Base-by-base conservation (phyloP, 1,140 invertebrate genomes). In the Choristoneura fumiferana region DNA sequence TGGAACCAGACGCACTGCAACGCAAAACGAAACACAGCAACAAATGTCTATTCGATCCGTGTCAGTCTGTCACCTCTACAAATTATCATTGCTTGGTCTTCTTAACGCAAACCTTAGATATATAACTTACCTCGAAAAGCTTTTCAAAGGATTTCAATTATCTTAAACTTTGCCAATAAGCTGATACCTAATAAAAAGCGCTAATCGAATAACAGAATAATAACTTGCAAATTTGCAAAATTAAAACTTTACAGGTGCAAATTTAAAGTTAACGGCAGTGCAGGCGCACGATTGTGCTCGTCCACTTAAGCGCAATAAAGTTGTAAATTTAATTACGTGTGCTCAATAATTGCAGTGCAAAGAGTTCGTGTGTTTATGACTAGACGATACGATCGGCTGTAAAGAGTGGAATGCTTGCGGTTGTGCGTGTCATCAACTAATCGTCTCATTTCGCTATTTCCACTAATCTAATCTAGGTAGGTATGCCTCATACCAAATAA, bases 321-420 rank as follows among this genome's bases (percentile, higher is more conserved):
- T 67, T 61, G 59, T 78, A 73, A 74, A 72, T 65, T 68, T 63
- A 66, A 68, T 73, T 49, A 49, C 29, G 18, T 49, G 64, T 65
- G 60, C 62, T 68, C 57, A 66, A n/a, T 66, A 72, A 74, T 74
- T 74, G 66, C 60, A 22, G 34, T 54, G 67, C 69, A 75, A 71
- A 76, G 57, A 58, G 62, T 59, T 43, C 63, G 45, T 34, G 38
- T 57, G 62, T 67, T 52, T 66, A 61, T 65, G 65, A 67, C 64
- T 67, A 53, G 54, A 15, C 54, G 68, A 77, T 71, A 75, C 63
- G 35, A 79, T 77, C 72, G 54, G 58, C 63, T 64, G 60, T 73
- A 69, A 68, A 67, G 57, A 57, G 59, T 60, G 61, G 57, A 66
- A 54, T 54, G 52, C 2, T 54, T 18, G 43, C 43, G 43, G 43